Base-by-base conservation (phyloP, 1,140 invertebrate genomes). In the Zophobas morio region DNA sequence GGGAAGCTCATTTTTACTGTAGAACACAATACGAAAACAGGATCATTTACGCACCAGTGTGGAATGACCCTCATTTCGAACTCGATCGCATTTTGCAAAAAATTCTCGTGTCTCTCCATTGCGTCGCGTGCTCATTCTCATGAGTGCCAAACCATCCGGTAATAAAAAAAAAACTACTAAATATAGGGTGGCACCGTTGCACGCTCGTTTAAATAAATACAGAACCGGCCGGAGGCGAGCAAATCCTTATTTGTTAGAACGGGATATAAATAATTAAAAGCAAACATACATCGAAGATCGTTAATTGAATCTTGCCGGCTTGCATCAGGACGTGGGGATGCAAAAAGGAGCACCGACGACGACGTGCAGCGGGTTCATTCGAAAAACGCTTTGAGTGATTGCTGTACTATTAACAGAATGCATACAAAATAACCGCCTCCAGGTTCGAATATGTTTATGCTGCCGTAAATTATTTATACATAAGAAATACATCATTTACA, bases 261-360 rank as follows among this genome's bases (percentile, higher is more conserved):
- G 46, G 78, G 75, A 79, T 79, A 76, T 77, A 79, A 79, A 79
- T 79, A 79, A 79, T 76, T 79, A 79, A 79, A 79, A 79, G 78
- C 66, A 79, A 79, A 79, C 74, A 79, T 51, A 72, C 54, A 63
- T 53, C 54, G 57, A 71, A 47, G 70, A 56, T 77, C 56, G 54
- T 75, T 75, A 75, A 75, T 66, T 66, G 74, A 60, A 66, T 66
- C 42, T 66, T 42, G 60, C 60, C 6, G 37, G 60, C 60, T 54
- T 66, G 40, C 74, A 63, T 63, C 56, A 35, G 33, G 42, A 70
- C n/a, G 8, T 35, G 56, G 35, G 36, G 56, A 1, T 60, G 40
- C 33, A 46, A 66, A 66, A 66, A 66, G 42, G 60, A 66, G 8
- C 37, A 66, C 34, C 0, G 60, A 36, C 37, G 60, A 66, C n/a